Evolutionary conservation across 1,140 invertebrate genomes (phyloP).

Genomic region (Rhyacophila brunnea): DNA sequence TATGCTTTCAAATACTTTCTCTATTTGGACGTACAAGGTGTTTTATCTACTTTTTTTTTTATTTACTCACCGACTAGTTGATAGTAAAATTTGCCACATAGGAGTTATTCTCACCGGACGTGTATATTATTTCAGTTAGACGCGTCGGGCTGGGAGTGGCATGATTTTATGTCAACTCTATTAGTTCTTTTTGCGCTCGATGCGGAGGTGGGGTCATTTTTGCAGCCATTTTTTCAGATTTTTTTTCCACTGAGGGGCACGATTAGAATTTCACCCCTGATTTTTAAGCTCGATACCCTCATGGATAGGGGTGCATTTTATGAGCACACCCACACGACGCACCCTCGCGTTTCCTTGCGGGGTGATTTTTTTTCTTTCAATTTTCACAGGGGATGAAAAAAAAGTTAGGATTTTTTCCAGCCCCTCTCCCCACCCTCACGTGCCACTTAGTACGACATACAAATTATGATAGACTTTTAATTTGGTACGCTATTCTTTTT

Average conservation of each 20-base stretch:
- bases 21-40: too few species aligned
- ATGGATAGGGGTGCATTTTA: constrained; percentile 22
- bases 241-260: constrained; percentile 17
- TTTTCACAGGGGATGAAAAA: constrained; percentile 12
- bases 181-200: constrained; percentile 28
- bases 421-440: constrained; percentile 2
- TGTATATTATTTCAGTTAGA: constrained; percentile 3
- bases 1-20: too few species aligned
- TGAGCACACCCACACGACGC: constrained; percentile 6
- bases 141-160: constrained; percentile 8
- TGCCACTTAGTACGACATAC: constrained; percentile 31
- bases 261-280: constrained; percentile 21
- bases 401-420: background rate
- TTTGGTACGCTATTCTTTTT: constrained; percentile 28
- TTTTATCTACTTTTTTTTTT: too few species aligned
- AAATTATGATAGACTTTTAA: constrained; percentile 37
- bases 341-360: constrained; percentile 3
- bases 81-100: too few species aligned
- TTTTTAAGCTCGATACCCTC: constrained; percentile 4
- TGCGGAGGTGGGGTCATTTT: constrained; percentile 21
- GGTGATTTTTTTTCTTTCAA: constrained; percentile 28
- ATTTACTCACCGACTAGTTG: too few species aligned
- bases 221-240: constrained; percentile 30
- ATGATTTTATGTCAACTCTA: constrained; percentile 29
- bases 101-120: too few species aligned